Percentiles rank a stretch among this genome's conserved stretches.
Conservation (phyloP, 37 sponge, comb jelly and placozoan species). For the Spongilla lacustris region DNA sequence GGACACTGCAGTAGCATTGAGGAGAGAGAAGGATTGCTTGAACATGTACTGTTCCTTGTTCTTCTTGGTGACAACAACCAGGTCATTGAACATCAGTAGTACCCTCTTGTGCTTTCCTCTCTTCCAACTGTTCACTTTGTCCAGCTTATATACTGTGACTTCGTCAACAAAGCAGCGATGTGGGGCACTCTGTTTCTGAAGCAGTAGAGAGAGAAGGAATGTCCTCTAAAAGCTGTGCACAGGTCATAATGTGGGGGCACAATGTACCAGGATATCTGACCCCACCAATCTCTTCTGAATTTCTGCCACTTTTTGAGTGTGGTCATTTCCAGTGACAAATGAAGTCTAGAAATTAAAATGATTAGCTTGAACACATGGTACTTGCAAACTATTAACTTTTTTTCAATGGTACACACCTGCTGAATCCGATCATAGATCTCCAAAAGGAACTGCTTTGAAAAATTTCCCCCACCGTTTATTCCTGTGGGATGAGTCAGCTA, state of each 20-base stretch:
- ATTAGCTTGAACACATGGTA: too few species aligned
- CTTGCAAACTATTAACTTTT: too few species aligned
- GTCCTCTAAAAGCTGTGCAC: too few species aligned
- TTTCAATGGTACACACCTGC: slow-evolving; percentile 51
- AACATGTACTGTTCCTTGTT: slow-evolving; percentile 32
- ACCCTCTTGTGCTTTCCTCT: slow-evolving; percentile 35
- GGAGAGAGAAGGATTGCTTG: slow-evolving; percentile 44
- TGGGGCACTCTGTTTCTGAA: slow-evolving; percentile 58
- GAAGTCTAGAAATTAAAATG: slow-evolving; percentile 22
- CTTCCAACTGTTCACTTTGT: slow-evolving; percentile 2
- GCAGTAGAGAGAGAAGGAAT: too few species aligned
- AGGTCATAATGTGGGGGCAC: too few species aligned
- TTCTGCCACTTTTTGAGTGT: slow-evolving; percentile 56
- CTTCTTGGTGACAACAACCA: slow-evolving; percentile 70
- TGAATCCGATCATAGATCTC: slow-evolving; percentile 76
- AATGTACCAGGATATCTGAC: too few species aligned
- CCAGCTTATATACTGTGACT: slow-evolving; percentile 47
- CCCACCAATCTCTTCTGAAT: slow-evolving; percentile 48
- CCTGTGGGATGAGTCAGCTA: slow-evolving; percentile 32
- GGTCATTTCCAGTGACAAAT: slow-evolving; percentile 68
- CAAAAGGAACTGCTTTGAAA: slow-evolving; percentile 56
- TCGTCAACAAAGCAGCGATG: slow-evolving; percentile 53
- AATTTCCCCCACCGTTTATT: slow-evolving; percentile 73
- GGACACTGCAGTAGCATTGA: slow-evolving; percentile 33
- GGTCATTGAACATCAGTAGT: slow-evolving; percentile 81